Base-by-base conservation (phyloP, 2,888 invertebrate species). In the Drosophila kuntzei region DNA sequence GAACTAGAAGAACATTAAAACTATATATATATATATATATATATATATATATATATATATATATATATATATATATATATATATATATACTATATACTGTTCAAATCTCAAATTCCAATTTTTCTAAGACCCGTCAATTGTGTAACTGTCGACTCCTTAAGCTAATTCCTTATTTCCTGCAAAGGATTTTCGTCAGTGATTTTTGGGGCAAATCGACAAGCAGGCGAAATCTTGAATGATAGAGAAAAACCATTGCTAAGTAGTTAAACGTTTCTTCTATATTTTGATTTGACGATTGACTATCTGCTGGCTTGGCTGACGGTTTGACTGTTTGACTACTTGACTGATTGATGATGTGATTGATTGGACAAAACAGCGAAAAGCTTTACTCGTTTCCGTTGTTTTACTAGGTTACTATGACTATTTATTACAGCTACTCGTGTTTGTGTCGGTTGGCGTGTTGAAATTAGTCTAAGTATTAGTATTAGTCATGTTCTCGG, bases 391-490 rank as follows among this genome's bases (percentile, higher is more conserved):
- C 37, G 36, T 44, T 36, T 54, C 34, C 34, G 7, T 50, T 50
- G 43, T 57, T 70, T 71, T 32, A 63, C 60, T 65, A 53, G 67
- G 84, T 86, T 84, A 79, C 87, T 89, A 79, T 81, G 89, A 69
- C 89, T 86, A 84, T 89, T 89, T 87, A 79, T 70, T 74, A 67
- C 70, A 61, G 75, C 71, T 63, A 80, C 78, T 85, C 71, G 71
- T 81, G 82, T 88, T 88, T 77, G 71, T 85, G 81, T 66, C 79
- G 77, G 67, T 27, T 57, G 60, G 46, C 57, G 54, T 53, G 53
- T 69, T 61, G 43, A 58, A 76, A 77, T 76, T 77, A 61, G 59
- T 58, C 43, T 49, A 37, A 47, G 64, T 55, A 55, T 63, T 71
- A 68, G 69, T 64, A 36, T 62, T 62, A 47, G 46, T 47, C 57